These are phyloP conservation scores for Yponomeuta sedellus DNA, from an alignment of 2,888 invertebrate species.

Conservation along the genomic window DNA sequence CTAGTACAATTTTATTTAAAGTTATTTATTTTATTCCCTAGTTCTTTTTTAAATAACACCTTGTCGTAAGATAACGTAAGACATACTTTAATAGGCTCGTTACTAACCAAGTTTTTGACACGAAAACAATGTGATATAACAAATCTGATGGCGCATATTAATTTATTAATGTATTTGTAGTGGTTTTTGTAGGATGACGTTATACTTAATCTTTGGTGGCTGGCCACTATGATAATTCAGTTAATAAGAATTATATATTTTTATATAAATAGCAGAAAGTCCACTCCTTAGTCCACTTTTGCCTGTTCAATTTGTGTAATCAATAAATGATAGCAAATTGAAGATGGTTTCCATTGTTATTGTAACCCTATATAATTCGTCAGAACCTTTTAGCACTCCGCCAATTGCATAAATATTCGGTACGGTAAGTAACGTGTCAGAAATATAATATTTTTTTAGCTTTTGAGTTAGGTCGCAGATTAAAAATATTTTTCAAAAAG, in stretches of 20 bases:
- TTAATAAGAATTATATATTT: conserved; percentile 59
- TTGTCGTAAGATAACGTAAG: background rate
- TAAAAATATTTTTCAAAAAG: too few species aligned
- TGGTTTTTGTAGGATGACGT: conserved; percentile 23
- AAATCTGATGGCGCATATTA: conserved; percentile 32
- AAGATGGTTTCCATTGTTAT: conserved; percentile 28
- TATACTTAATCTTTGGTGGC: conserved; percentile 49
- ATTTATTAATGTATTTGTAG: conserved; percentile 19
- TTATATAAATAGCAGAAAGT: conserved; percentile 40
- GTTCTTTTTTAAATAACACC: background rate
- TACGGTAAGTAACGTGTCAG: too few species aligned
- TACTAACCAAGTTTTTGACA: conserved; percentile 20
- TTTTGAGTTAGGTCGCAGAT: too few species aligned
- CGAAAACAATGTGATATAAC: conserved; percentile 45
- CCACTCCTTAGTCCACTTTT: conserved; percentile 51
- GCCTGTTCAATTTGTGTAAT: conserved; percentile 70
- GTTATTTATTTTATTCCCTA: conserved; percentile 12
- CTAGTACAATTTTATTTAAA: conserved; percentile 13
- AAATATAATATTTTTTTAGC: too few species aligned
- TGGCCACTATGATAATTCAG: conserved; percentile 60
- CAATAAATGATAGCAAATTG: conserved; percentile 74
- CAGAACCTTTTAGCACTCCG: too few species aligned
- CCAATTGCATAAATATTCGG: too few species aligned
- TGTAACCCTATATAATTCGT: background rate
- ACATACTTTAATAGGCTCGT: background rate